Conservation (phyloP, 2,113 vertebrate genomes). For the Tupaia chinensis region DNA sequence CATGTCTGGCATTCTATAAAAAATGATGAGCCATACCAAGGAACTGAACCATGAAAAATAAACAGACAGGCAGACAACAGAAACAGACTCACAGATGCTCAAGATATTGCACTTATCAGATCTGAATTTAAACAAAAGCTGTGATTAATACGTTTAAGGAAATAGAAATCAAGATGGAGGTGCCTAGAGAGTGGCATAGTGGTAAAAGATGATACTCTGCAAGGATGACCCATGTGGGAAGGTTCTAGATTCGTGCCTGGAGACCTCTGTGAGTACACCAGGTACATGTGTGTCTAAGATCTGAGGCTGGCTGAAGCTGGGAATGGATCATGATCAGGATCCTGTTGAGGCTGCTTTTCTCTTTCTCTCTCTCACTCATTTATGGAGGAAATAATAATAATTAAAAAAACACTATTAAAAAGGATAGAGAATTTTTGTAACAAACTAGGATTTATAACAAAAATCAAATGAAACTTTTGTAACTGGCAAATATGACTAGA, state of each 20-base stretch:
- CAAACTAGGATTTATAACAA: constrained; percentile 49
- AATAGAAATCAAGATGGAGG: neutral
- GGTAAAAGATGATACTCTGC: too few relatives aligned
- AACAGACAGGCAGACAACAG: neutral
- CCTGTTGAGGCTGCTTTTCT: too few relatives aligned
- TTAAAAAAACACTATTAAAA: too few relatives aligned
- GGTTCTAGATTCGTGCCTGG: too few relatives aligned
- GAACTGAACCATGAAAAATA: neutral
- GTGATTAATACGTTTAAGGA: constrained; percentile 18
- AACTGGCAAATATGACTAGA: constrained; percentile 1
- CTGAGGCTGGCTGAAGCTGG: too few relatives aligned
- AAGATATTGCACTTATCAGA: neutral
- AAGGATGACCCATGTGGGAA: too few relatives aligned
- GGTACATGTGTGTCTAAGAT: too few relatives aligned
- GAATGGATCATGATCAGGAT: too few relatives aligned
- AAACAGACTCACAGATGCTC: neutral
- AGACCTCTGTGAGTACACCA: too few relatives aligned
- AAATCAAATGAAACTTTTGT: constrained; percentile 24
- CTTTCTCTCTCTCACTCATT: too few relatives aligned
- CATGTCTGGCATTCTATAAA: neutral
- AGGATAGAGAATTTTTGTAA: neutral
- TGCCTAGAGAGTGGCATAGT: too few relatives aligned
- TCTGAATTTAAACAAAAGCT: neutral
- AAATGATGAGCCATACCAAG: neutral
- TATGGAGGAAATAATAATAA: too few relatives aligned